Evolutionary conservation across 2,113 vertebrate species (phyloP).

Genomic region (Motacilla tschutschensis): DNA sequence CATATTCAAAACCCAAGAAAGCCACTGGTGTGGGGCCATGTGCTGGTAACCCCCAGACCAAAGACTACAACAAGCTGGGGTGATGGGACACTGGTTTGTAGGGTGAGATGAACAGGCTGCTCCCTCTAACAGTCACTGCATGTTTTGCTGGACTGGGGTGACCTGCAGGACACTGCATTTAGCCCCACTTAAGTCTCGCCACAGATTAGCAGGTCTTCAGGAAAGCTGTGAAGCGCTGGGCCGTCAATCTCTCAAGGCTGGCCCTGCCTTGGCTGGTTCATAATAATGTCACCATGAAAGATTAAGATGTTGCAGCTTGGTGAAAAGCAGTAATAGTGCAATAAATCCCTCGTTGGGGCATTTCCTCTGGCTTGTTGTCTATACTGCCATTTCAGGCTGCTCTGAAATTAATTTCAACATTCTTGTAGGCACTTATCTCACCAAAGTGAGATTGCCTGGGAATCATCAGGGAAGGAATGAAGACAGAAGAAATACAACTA

Average conservation of each 20-base stretch:
- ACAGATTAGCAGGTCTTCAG: slow-evolving; percentile 3
- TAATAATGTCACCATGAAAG: slow-evolving; percentile 28
- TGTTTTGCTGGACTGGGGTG: background rate
- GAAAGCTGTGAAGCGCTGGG: background rate
- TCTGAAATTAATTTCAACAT: slow-evolving; percentile 44
- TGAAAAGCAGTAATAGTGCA: background rate
- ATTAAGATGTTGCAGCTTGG: slow-evolving; percentile 33
- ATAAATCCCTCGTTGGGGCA: slow-evolving; percentile 29
- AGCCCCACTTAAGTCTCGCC: background rate
- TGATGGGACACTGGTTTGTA: background rate
- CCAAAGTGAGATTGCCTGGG: slow-evolving; percentile 51
- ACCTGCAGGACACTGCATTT: background rate
- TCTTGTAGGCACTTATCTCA: slow-evolving; percentile 39
- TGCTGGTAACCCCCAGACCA: background rate
- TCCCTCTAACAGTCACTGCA: background rate
- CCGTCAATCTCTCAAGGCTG: background rate
- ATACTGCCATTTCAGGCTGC: background rate
- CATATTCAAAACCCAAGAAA: background rate
- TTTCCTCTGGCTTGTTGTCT: slow-evolving; percentile 30
- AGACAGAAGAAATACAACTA: slow-evolving; percentile 46
- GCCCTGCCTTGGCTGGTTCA: background rate
- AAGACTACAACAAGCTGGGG: accelerated
- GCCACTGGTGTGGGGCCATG: background rate
- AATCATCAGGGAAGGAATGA: slow-evolving; percentile 15
- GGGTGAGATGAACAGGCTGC: background rate